Evolutionary conservation across 2,888 invertebrate species (phyloP), one percentile per base, ranked within the genome.

Genomic region (Leptodirus hochenwartii): DNA sequence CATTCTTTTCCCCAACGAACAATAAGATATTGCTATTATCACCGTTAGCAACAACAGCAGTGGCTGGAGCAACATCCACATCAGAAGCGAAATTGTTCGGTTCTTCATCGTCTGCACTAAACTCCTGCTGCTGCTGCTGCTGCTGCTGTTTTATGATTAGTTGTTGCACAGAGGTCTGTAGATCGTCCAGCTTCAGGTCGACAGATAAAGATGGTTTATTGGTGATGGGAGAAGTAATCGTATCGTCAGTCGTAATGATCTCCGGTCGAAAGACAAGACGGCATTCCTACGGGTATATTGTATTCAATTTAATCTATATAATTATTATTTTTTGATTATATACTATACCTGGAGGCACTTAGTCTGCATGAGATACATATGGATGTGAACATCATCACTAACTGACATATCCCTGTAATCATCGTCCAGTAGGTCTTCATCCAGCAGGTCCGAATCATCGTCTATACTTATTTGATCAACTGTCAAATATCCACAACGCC

Each of bases 251-350:
- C 10, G 17, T 26, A 27, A 27, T 15, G 14, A 12, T n/a, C n/a
- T n/a, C n/a, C n/a, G n/a, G n/a, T n/a, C n/a, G n/a, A n/a, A n/a
- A n/a, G n/a, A n/a, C n/a, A n/a, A n/a, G 82, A 56, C 90, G 88
- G 36, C 91, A 61, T 3, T 85, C 82, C 55, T 84, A 85, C 15
- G 84, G 82, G 49, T 87, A 84, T 35, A 88, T 79, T 37, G 84
- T 66, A 54, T 77, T 78, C 64, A 87, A 64, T 33, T 63, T 58
- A 16, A 72, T 56, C 4, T 63, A 56, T 33, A 56, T 47, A 10
- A 51, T 50, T 4, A 47, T 24, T 24, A 9, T 9, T 10, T 9
- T 9, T 6, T n/a, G n/a, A n/a, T n/a, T n/a, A n/a, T n/a, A 16
- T 30, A 32, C 11, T 37, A 36, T 32, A 37, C 36, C n/a, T n/a